phyloP scores from a whole-genome alignment of 2,113 vertebrate genomes.

The Polypterus senegalus region DNA sequence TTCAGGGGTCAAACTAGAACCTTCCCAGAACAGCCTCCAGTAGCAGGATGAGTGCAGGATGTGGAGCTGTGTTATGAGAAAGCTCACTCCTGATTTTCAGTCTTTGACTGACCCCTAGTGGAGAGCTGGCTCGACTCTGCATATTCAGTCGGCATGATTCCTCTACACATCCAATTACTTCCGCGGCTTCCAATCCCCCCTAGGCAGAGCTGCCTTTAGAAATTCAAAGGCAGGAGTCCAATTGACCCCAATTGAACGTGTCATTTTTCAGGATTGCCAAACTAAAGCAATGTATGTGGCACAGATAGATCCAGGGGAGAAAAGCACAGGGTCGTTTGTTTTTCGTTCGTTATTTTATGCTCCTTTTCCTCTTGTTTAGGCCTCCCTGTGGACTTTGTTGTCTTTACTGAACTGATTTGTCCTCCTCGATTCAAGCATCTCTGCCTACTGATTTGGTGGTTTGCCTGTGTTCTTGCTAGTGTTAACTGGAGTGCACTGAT shows the following conservation, averaged over 20 bases:
- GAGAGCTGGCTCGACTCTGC: conserved; percentile 25
- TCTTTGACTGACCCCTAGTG: conserved; percentile 57
- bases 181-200: conserved; percentile 35
- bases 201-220: conserved; percentile 38
- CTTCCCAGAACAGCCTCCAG: too few species aligned
- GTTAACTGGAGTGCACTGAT: conserved; percentile 34
- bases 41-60: too few species aligned
- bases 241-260: conserved; percentile 60
- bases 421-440: conserved; percentile 11
- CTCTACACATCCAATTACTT: conserved; percentile 41
- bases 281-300: conserved; percentile 26
- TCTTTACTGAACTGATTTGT: conserved; percentile 6
- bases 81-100: conserved; percentile 2
- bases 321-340: conserved; percentile 20
- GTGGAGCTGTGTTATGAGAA: too few species aligned
- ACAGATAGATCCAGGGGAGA: not conserved
- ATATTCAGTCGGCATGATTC: conserved; percentile 17
- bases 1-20: too few species aligned
- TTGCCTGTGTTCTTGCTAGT: conserved; percentile 26
- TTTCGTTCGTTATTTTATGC: too few species aligned
- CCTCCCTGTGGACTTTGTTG: conserved; percentile 15
- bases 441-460: conserved; percentile 19
- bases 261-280: conserved; percentile 45
- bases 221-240: conserved; percentile 48
- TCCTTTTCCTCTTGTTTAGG: conserved; percentile 11